Conservation (phyloP, 2,113 vertebrate genomes). For the Oryzias woworae region DNA sequence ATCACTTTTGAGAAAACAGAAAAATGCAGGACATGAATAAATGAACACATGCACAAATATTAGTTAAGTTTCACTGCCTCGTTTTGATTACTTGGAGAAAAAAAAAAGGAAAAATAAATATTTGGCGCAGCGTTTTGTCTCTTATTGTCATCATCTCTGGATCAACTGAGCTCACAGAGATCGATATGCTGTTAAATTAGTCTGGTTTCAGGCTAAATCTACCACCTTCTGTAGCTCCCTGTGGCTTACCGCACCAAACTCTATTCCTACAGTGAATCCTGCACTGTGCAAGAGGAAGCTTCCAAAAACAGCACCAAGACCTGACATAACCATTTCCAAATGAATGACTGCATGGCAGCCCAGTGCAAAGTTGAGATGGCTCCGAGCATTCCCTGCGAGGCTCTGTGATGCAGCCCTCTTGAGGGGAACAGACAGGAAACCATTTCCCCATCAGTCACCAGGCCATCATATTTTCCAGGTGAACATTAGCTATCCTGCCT, state of each 20-base stretch:
- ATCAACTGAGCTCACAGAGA: constrained; percentile 40
- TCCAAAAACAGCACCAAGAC: constrained; percentile 60
- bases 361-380: constrained; percentile 48
- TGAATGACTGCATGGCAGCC: constrained; percentile 50
- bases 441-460: constrained; percentile 52
- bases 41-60: too few relatives aligned
- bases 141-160: constrained; percentile 20
- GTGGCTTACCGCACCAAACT: constrained; percentile 39
- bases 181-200: constrained; percentile 55
- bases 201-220: constrained; percentile 37
- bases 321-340: constrained; percentile 58
- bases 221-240: constrained; percentile 30
- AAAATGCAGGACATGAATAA: too few relatives aligned
- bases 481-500: constrained; percentile 46
- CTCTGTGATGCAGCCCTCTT: constrained; percentile 32
- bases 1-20: neutral
- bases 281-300: constrained; percentile 35
- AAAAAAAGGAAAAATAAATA: constrained; percentile 14
- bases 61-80: neutral
- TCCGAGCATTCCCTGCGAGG: constrained; percentile 47
- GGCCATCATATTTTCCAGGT: constrained; percentile 69
- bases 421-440: constrained; percentile 41
- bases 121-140: constrained; percentile 20
- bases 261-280: constrained; percentile 35
- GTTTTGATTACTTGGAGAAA: neutral